Base-by-base conservation (phyloP, 2,797 vertebrate genomes). In the Euphonia xanthogaster region DNA sequence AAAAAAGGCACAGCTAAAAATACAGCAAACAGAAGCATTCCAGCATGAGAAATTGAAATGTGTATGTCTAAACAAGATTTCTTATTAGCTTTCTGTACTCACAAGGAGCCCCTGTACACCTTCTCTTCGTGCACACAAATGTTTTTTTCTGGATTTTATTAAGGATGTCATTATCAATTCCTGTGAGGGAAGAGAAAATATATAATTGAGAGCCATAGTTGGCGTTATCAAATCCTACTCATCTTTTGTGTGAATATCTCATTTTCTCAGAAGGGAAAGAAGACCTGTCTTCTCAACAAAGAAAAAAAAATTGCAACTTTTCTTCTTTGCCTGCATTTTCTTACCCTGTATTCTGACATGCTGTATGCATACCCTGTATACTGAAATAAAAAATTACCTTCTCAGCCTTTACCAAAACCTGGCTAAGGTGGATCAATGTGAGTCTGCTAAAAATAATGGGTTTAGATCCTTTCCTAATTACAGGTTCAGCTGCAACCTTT, bases 91-190 rank as follows among this genome's bases (percentile, higher is more conserved):
- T 79, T 40, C 18, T 57, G 82, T 78, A 81, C 40, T 88, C 47
- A 55, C 17, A 53, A 35, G 37, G 21, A 84, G 18, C 22, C 66
- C 35, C 63, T 53, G 25, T 40, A n/a, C 48, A 73, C 33, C 55
- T 88, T 87, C 67, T 37, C n/a, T 79, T 89, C 24, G 0, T 4
- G 19, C 51, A 63, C 23, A 27, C 9, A 51, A 55, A 47, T 22
- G 10, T 50, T 60, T 82, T 90, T 78, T 92, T 95, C 84, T 51
- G 40, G 25, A 73, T 84, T 75, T 86, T 70, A 62, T 84, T 82
- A 89, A 89, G 9, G 25, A 51, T 54, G 11, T 7, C 60, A 74
- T 89, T 93, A 92, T 57, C 39, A 47, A 48, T 75, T 88, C 63
- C 67, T 96, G 33, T 79, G 40, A 72, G 48, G 22, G 27, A 90